phyloP scores from a whole-genome alignment of 2,888 invertebrate genomes.

The Cryptocheilus praepositus region DNA sequence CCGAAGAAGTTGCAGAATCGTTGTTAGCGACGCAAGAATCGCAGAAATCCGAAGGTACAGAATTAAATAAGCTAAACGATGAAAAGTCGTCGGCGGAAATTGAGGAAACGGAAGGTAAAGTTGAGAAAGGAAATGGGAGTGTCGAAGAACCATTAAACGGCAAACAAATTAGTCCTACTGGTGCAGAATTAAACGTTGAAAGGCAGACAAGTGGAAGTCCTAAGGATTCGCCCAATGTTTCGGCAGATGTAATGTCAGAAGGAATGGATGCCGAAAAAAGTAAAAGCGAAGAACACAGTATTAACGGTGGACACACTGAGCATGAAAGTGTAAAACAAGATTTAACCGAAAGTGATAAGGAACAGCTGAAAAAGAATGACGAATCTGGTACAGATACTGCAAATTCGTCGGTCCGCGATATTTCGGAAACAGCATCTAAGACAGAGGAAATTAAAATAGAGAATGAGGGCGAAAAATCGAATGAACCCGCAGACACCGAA shows the following conservation, averaged over 20 bases:
- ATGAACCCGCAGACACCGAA: no score
- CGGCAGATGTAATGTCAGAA: not conserved
- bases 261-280: not conserved
- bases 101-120: no score
- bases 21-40: no score
- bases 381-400: not conserved
- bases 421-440: no score
- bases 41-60: no score
- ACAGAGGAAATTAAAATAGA: no score
- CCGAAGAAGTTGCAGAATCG: no score
- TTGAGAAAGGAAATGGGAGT: not conserved
- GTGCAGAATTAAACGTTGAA: not conserved
- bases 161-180: no score
- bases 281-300: not conserved
- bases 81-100: no score
- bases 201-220: not conserved
- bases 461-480: no score
- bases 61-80: no score
- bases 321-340: not conserved
- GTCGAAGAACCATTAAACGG: not conserved
- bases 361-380: conserved; percentile 31
- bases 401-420: no score
- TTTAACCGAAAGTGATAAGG: conserved; percentile 29
- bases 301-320: not conserved
- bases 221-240: not conserved